phyloP scores from a whole-genome alignment of 2,113 vertebrate species.

The Chlamydotis undulata region DNA sequence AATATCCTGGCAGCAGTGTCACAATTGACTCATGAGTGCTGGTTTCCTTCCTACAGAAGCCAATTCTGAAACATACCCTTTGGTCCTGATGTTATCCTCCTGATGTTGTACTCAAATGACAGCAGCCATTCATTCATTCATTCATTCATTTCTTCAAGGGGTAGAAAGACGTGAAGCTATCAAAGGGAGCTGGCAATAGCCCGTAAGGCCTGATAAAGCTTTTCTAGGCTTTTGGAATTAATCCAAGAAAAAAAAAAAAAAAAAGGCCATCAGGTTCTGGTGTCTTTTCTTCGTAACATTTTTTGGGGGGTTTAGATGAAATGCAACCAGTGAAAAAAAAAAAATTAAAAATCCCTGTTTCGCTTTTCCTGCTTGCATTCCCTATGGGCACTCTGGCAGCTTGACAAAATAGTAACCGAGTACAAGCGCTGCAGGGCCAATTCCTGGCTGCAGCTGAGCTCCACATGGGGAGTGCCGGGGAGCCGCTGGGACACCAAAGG shows the following conservation, averaged over 20 bases:
- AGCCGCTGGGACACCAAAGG: not conserved
- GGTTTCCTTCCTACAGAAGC: not conserved
- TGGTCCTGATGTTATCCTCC: not conserved
- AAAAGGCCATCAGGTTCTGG: not conserved
- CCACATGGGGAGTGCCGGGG: accelerated
- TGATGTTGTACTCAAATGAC: not conserved
- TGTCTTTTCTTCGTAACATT: not conserved
- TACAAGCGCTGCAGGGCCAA: conserved; percentile 11
- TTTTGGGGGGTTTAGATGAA: not conserved
- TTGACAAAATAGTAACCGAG: conserved; percentile 43
- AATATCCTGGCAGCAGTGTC: not conserved
- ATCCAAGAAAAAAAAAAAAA: conserved; percentile 29
- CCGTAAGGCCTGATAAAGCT: not conserved
- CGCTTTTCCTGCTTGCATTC: conserved; percentile 33
- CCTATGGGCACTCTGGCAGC: conserved; percentile 21
- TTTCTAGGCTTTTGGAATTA: conserved; percentile 1
- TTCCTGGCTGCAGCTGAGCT: not conserved
- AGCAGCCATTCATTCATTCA: not conserved
- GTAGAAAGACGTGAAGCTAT: not conserved
- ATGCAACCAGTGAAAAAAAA: not conserved
- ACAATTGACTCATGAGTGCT: not conserved
- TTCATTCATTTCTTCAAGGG: not conserved
- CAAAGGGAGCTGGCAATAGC: not conserved
- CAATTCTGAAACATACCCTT: not conserved
- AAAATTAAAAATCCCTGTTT: not conserved